Percentiles rank a stretch among this genome's conserved stretches.
These are phyloP conservation scores for Hydra vulgaris DNA, from an alignment of 30 jellyfish, hydroid and myxozoan genomes.

Conservation along the genomic window DNA sequence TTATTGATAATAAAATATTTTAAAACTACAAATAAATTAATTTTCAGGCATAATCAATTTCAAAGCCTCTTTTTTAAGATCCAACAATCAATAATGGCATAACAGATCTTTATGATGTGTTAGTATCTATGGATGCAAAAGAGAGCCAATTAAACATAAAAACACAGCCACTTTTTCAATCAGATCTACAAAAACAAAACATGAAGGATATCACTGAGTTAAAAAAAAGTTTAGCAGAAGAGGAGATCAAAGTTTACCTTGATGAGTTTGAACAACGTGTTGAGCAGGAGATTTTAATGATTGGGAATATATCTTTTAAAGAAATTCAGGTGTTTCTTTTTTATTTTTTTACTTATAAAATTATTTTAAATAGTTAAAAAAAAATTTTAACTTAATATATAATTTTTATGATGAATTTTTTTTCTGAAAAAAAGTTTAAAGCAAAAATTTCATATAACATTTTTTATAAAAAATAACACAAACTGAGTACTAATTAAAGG, in stretches of 20 bases:
- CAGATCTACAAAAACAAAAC: conserved; percentile 42
- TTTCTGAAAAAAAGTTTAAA: no score
- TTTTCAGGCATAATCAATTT: not conserved
- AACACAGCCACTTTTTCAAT: conserved; percentile 38
- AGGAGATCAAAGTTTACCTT: conserved; percentile 67
- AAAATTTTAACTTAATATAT: no score
- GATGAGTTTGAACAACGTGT: conserved; percentile 73
- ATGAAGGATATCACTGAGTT: conserved; percentile 36
- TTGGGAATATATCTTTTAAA: conserved; percentile 75
- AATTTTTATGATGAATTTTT: no score
- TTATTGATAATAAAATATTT: not conserved
- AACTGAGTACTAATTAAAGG: no score
- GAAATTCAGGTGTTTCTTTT: conserved; percentile 65
- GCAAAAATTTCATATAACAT: no score
- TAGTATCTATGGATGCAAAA: conserved; percentile 55
- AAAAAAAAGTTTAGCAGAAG: conserved; percentile 79
- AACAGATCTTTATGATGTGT: conserved; percentile 56
- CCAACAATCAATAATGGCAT: conserved; percentile 21
- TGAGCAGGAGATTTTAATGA: conserved; percentile 67
- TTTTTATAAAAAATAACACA: no score
- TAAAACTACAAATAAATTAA: not conserved
- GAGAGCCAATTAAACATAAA: conserved; percentile 58
- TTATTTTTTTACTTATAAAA: no score
- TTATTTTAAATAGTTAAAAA: no score
- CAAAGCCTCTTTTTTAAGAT: not conserved